Evolutionary conservation across 2,113 vertebrate genomes (phyloP), one percentile per base, ranked within the genome.

Genomic region (Ictalurus punctatus): DNA sequence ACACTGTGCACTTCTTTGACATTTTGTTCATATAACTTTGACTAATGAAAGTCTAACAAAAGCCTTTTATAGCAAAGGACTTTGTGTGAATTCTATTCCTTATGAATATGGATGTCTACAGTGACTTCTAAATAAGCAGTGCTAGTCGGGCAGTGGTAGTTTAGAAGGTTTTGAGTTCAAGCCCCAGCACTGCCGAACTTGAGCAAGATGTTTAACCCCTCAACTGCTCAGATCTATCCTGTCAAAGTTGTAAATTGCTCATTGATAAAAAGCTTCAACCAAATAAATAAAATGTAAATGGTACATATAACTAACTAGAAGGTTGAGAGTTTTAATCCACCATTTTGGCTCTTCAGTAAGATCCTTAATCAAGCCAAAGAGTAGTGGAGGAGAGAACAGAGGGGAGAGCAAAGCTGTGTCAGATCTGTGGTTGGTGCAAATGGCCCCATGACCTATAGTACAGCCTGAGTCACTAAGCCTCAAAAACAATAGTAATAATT

Each of bases 401-500:
- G 74, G 74, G 71, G 67, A 89, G 34, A 86, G 69, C 56, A 90
- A 85, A 80, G 82, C 84, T 79, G 14, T 56, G 48, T 80, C 78
- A 56, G 14, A 25, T 13, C 52, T 48, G 44, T 52, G 74, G 74
- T 48, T 79, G n/a, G 67, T 73, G 27, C 9, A 56, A 74, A 74
- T 23, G 8, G 5, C 34, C 52, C 56, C 63, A 76, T 83, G 37
- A 65, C 19, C 27, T 40, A 79, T 44, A 44, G 17, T 65, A 65
- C 6, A 79, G 3, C 30, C 17, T 40, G 30, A 83, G 19, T 37
- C 19, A 25, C 56, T 40, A 61, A 78, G 14, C 73, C 71, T n/a
- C 23, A 21, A 59, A 61, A 86, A 63, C 56, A 78, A 9, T 13
- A 63, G 44, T 48, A 37, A 48, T 63, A 86, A 40, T 76, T 76